Base-by-base conservation (phyloP, 2,888 invertebrate species). In the Thyatira batis region DNA sequence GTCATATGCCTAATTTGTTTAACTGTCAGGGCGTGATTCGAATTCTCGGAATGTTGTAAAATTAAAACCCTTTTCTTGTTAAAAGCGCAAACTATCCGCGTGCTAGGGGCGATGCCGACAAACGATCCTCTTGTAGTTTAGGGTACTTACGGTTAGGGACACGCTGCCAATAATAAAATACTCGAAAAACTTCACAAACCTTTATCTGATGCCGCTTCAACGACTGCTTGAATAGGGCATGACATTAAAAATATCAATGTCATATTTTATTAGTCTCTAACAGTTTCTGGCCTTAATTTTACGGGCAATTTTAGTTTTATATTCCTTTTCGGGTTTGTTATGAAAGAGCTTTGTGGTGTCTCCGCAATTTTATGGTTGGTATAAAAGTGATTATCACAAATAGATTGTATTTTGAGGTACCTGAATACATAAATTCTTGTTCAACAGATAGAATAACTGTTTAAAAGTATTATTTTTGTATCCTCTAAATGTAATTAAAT, bases 31-130 rank as follows among this genome's bases (percentile, higher is more conserved):
- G 59, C 62, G 68, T 68, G 76, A 55, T 58, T 63, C 49, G 55
- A 69, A 71, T 89, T 86, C 88, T 64, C 25, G 71, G 88, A 86
- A 87, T 45, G 54, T 55, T 65, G 63, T 68, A 67, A 65, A 65
- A 68, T 63, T 57, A 64, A 76, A 86, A 77, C 83, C 87, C 82
- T 83, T 89, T 85, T 82, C 58, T 67, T 74, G 73, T 71, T 61
- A 70, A 78, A 69, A 71, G 71, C 71, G 76, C 77, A 72, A 76
- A 82, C 71, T 59, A 68, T 78, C 80, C 88, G 85, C 88, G 87
- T 82, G 89, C 84, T 74, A 54, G 45, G 58, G 76, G 84, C 87
- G 85, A 85, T 88, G 76, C 85, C 87, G 85, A 85, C 88, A 88
- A 86, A 84, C 72, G 69, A 55, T 46, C 66, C 58, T 65, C 69